Base-by-base conservation (phyloP, 2,113 vertebrate species). In the Periophthalmus modestus region DNA sequence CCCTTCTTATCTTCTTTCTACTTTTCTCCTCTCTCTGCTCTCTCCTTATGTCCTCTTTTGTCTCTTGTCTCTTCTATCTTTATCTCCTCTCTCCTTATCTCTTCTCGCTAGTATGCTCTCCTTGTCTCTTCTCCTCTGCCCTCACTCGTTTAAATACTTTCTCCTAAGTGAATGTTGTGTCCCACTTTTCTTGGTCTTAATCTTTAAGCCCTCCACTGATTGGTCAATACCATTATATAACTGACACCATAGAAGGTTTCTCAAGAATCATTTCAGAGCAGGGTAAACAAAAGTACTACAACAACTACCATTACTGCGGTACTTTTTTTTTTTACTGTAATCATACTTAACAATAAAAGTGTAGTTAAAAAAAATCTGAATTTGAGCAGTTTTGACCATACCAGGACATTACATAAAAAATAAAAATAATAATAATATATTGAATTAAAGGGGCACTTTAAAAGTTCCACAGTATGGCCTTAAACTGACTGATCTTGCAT, bases 211-310 rank as follows among this genome's bases (percentile, higher is more conserved):
- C 78, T 68, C 5, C 71, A 58, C 71, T 73, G 75, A 85, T 84
- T 85, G 85, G 77, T 72, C 58, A 23, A n/a, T 28, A 66, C 66
- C 73, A 61, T 79, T 79, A 69, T 57, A 71, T 66, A 80, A 82
- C 48, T n/a, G 4, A 55, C 52, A 59, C n/a, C 23, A 59, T 5
- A 1, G 23, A 4, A 57, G 6, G 1, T 59, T 59, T 59, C 23
- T 14, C 23, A 59, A 28, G 12, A 59, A 28, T 13, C 24, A 24
- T 23, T 23, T 57, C 54, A 23, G n/a, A 57, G 19, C 19, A 4
- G 18, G 52, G 52, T n/a, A 5, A 57, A 21, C 19, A 23, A 12
- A 57, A 23, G 19, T 23, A 21, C 54, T 21, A 21, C 7, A 57
- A 23, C 50, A 6, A 52, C 2, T 18, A 52, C 50, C 18, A 10